A percentile compares a stretch with the other conserved stretches of the same genome.
Evolutionary conservation across 1,140 invertebrate species (phyloP).

Genomic region (Helicorthomorpha holstii): DNA sequence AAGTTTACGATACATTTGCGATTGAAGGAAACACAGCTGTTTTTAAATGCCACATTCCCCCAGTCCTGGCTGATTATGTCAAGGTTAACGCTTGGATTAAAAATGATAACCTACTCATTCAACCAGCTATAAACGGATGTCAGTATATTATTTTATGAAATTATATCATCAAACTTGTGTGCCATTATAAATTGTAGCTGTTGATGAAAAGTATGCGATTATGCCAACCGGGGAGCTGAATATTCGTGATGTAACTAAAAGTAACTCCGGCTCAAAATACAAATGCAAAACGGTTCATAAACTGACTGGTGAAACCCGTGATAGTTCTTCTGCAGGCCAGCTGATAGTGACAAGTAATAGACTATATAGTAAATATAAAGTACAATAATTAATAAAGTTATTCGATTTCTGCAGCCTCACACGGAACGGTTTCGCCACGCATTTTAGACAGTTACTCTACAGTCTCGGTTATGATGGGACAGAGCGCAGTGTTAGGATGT

Average conservation of each 20-base stretch:
- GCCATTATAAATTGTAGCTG: neutral
- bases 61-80: constrained; percentile 1
- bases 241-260: constrained; percentile 2
- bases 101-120: constrained; percentile 1
- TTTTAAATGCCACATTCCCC: constrained; percentile 26
- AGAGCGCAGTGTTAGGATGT: constrained; percentile 25
- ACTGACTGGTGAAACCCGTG: constrained; percentile 76
- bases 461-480: constrained; percentile 19
- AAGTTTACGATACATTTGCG: constrained; percentile 74
- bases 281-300: constrained; percentile 87
- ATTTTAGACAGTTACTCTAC: constrained; percentile 16
- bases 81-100: neutral
- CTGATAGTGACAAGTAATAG: constrained; percentile 86
- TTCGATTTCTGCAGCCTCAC: constrained; percentile 16
- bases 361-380: neutral
- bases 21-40: constrained; percentile 71
- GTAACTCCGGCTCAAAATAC: constrained; percentile 35
- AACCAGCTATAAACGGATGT: neutral
- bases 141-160: neutral
- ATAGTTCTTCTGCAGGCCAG: constrained; percentile 81
- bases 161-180: no score
- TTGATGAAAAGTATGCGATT: constrained; percentile 1
- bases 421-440: constrained; percentile 16
- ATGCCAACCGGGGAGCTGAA: constrained; percentile 6
- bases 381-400: neutral